Evolutionary conservation across 1,140 invertebrate genomes (phyloP).

Genomic region (Scylla paramamosain): DNA sequence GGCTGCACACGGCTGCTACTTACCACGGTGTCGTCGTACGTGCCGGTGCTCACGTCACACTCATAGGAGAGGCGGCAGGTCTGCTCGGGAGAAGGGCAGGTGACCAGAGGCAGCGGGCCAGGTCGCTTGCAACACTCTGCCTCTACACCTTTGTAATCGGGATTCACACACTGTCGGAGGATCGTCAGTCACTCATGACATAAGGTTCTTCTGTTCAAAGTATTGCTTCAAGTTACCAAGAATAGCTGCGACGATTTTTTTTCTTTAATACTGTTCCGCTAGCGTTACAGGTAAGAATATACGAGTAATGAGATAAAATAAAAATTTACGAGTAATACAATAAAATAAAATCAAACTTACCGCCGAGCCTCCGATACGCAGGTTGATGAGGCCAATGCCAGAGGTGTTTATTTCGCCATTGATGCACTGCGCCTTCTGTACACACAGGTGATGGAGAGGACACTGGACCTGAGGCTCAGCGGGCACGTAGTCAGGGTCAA

Average conservation of each 20-base stretch:
- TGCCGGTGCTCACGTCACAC: background rate
- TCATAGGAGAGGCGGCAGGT: background rate
- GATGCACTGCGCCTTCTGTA: background rate
- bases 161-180: constrained; percentile 18
- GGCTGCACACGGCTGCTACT: background rate
- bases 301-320: too few species aligned
- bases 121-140: constrained; percentile 36
- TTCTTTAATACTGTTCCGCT: too few species aligned
- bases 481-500: background rate
- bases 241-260: too few species aligned
- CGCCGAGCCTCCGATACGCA: background rate
- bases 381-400: background rate
- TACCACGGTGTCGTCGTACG: background rate
- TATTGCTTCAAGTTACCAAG: too few species aligned
- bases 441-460: background rate
- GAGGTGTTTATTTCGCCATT: constrained; percentile 43
- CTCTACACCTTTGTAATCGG: background rate
- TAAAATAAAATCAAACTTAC: background rate
- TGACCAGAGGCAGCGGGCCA: background rate
- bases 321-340: background rate
- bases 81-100: background rate
- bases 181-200: background rate
- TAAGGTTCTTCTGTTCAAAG: background rate
- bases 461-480: background rate
- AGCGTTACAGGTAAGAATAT: too few species aligned